These are phyloP conservation scores for Gryllus longicercus DNA, from an alignment of 2,888 invertebrate species.

Conservation along the genomic window DNA sequence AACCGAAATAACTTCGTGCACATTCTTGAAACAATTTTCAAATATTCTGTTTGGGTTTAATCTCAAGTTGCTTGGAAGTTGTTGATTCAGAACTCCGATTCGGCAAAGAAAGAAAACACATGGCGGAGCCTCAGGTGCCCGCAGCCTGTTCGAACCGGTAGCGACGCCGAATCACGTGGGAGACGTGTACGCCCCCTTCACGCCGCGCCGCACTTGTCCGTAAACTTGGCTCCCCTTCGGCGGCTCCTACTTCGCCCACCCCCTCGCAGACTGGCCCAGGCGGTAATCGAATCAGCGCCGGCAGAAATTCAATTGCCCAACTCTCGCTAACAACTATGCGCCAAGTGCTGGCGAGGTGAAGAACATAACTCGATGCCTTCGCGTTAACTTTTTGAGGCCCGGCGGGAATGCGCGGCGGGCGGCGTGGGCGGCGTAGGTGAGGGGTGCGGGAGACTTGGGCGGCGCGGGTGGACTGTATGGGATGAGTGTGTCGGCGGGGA, in stretches of 20 bases:
- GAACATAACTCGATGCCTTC: constrained; percentile 1
- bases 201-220: not conserved
- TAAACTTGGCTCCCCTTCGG: not conserved
- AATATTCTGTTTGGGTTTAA: too few species aligned
- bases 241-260: not conserved
- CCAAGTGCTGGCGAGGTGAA: not conserved
- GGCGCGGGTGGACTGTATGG: too few species aligned
- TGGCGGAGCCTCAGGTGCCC: too few species aligned
- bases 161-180: not conserved
- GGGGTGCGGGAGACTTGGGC: too few species aligned
- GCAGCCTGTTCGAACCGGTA: too few species aligned
- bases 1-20: too few species aligned
- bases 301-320: not conserved
- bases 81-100: too few species aligned
- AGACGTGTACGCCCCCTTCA: not conserved
- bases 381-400: constrained; percentile 8
- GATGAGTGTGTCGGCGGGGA: too few species aligned
- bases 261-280: not conserved
- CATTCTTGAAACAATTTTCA: too few species aligned
- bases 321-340: constrained; percentile 6
- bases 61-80: too few species aligned
- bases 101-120: too few species aligned
- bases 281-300: not conserved
- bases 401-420: not conserved
- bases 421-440: too few species aligned